Base-by-base conservation (phyloP, 1,140 invertebrate species). In the Phortica variegata region DNA sequence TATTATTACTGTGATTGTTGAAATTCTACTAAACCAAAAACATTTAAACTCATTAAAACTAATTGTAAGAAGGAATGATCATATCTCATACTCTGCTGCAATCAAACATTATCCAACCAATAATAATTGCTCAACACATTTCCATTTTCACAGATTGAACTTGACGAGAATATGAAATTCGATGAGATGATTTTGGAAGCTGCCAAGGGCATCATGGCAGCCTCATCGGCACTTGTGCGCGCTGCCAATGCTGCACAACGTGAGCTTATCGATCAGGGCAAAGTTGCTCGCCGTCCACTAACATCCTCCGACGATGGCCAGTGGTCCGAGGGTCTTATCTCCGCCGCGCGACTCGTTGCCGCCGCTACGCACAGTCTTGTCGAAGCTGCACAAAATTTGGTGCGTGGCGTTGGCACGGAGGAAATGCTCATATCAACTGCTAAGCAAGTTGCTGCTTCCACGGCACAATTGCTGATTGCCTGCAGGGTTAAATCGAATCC, bases 141-240 rank as follows among this genome's bases (percentile, higher is more conserved):
- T 29, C 18, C 13, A 26, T 39, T 33, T 41, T 32, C 37, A 10
- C 43, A 75, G 72, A 75, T 75, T 88, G 90, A 95, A 78, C 85
- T 93, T 3, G 93, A 95, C 75, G 93, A 97, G 77, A 90, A 84
- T 49, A 82, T 95, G 77, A 96, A 96, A 78, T 97, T 99, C 79
- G 97, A 99, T 74, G 96, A 98, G 77, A 97, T 98, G 88, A 99
- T 99, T 54, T 77, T 99, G 54, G 93, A 97, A 76, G 95, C 96
- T 2, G 95, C 95, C 9, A 97, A 98, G 79, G 96, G 94, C 0
- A 98, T 99, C 55, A 94, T 96, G 41, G 87, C 92, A 1, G 97
- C 96, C 0, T 98, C 96, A 0, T 94, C 95, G 3, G 94, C 95
- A 0, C 78, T 99, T 1, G 94, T 99, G 0, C 91, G 97, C 69